Base-by-base conservation (phyloP, 2,797 vertebrate species). In the Diplodus puntazzo region DNA sequence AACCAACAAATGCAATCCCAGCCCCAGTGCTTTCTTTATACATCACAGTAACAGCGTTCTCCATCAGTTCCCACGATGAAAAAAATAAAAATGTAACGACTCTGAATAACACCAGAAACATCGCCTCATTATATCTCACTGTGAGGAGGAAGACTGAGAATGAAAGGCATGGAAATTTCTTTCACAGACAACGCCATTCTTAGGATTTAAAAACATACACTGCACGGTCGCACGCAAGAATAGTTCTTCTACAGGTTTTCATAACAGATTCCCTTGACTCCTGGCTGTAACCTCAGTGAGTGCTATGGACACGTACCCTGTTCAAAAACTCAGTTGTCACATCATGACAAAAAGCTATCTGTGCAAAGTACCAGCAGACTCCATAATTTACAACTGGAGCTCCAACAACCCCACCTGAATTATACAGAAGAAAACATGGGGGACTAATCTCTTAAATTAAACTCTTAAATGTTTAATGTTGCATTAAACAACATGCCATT, bases 1-100 rank as follows among this genome's bases (percentile, higher is more conserved):
- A 84, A 78, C 81, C 78, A 84, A 73, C 66, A 82, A 77, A 83
- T 50, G 18, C 49, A 77, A 77, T 79, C 62, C 73, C 60, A 62
- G 39, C 49, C 43, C 13, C 34, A 39, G 39, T 5, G n/a, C 52
- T 59, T 10, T 39, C 39, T 39, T 50, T 14, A 54, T 63, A 54
- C 68, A 62, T 75, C 70, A 58, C 45, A 46, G 7, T 10, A 46
- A 58, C 48, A 66, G 27, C n/a, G 72, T 42, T 42, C 7, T 69
- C 48, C 42, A 60, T 70, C 11, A 55, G 59, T 63, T 64, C 18
- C 52, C 69, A 64, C 53, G 16, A 49, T 46, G 52, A 59, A 50
- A 70, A 25, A 43, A 55, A 58, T 67, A 67, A 61, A 83, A 77
- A 73, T 70, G 39, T 55, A 76, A 54, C 18, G 0, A 61, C 2